phyloP scores from a whole-genome alignment of 1,140 invertebrate genomes.

The Aporrectodea caliginosa region DNA sequence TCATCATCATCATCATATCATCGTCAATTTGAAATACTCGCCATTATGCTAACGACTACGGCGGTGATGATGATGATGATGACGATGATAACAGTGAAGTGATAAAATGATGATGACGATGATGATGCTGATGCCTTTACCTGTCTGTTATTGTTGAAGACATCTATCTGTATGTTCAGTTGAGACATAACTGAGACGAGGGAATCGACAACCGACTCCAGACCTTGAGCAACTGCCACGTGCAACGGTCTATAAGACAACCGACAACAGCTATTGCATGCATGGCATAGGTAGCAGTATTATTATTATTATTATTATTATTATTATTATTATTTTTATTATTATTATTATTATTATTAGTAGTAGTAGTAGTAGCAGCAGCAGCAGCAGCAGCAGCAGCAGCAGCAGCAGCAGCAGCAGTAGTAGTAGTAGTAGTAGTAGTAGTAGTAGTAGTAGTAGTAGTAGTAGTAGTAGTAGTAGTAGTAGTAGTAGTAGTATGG shows the following conservation, averaged over 20 bases:
- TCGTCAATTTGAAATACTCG: background rate
- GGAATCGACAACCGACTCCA: background rate
- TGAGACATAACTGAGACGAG: background rate
- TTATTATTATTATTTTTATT: background rate
- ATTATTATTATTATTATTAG: constrained; percentile 4
- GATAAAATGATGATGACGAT: no score
- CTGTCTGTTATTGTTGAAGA: background rate
- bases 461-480: no score
- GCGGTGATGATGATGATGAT: background rate
- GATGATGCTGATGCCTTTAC: background rate
- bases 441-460: no score
- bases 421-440: no score
- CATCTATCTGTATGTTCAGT: background rate
- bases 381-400: no score
- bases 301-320: background rate
- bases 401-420: no score
- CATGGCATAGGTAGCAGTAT: background rate
- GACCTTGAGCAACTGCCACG: background rate
- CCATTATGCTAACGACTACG: background rate
- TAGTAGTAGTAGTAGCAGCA: no score
- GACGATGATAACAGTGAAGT: background rate
- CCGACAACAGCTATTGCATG: background rate
- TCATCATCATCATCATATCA: background rate
- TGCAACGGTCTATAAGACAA: background rate
- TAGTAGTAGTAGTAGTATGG: no score